Base-by-base conservation (phyloP, 92 coral and sea anemone species). In the Meandrina meandrites region DNA sequence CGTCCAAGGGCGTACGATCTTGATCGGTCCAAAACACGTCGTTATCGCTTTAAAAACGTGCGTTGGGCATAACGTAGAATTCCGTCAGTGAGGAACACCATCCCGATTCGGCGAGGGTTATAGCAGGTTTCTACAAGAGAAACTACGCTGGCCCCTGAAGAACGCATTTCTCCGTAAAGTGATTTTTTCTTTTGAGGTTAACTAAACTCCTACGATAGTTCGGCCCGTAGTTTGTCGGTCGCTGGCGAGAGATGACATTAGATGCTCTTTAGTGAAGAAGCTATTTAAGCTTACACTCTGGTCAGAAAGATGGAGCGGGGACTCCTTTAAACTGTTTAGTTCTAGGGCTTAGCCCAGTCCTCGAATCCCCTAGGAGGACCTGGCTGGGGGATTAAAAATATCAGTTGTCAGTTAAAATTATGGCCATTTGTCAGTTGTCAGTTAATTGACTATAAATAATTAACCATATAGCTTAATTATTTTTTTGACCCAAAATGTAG, bases 11-110 rank as follows among this genome's bases (percentile, higher is more conserved):
- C 78, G 15, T 16, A 73, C 19, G 64, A 50, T 48, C 37, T 79
- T 31, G 81, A 78, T 78, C 62, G 81, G 66, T 30, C 81, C 40
- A 78, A 30, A 30, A 78, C 62, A 17, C 42, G 27, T 50, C 81
- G 81, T 4, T 35, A 16, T 47, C 68, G 8, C 68, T 10, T 30
- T 27, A 9, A 27, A 3, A 66, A 28, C 71, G 15, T 0, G 37
- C 22, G 13, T 73, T 9, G 45, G 78, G 30, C 50, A 27, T 35
- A 19, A 73, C 30, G 78, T 19, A 34, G 51, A 19, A 73, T 73
- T 37, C 78, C 78, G 1, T 73, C 22, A 32, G n/a, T n/a, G n/a
- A 35, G n/a, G 8, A 68, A 19, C 36, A 68, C 5, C 72, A 27
- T 24, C 68, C 68, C 22, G 68, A 40, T 40, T 40, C 45, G 45